phyloP scores from a whole-genome alignment of 2,888 invertebrate species.

The Coenonympha glycerion region DNA sequence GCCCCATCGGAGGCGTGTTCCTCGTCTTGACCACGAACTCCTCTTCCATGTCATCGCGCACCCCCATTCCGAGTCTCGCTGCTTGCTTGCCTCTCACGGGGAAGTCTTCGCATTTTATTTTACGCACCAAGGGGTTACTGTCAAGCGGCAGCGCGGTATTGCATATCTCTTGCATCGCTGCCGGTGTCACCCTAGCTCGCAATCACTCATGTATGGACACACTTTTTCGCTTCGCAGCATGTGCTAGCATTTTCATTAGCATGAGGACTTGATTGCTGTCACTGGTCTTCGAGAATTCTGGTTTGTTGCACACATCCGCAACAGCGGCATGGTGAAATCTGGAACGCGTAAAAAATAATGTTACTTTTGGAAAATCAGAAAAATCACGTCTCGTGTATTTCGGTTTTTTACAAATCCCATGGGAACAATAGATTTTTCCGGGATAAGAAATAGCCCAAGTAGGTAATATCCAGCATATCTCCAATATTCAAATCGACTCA shows the following conservation, averaged over 20 bases:
- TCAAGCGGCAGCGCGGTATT: constrained; percentile 74
- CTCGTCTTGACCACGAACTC: constrained; percentile 82
- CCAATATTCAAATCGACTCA: too few species aligned
- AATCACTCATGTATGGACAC: constrained; percentile 61
- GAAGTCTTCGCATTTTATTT: constrained; percentile 76
- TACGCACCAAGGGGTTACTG: constrained; percentile 70
- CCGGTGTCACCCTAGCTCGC: constrained; percentile 50
- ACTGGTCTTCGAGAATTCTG: neutral
- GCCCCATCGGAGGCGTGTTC: constrained; percentile 81
- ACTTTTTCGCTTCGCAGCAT: constrained; percentile 56
- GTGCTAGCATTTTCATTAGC: constrained; percentile 57
- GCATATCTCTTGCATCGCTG: constrained; percentile 77
- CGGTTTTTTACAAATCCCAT: neutral
- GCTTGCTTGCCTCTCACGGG: constrained; percentile 69
- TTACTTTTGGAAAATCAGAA: neutral
- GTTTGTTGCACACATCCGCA: constrained; percentile 32
- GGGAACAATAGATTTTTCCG: too few species aligned
- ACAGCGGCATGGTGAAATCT: constrained; percentile 20
- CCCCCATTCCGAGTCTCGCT: constrained; percentile 68
- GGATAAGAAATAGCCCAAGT: too few species aligned
- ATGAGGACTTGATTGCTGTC: constrained; percentile 14
- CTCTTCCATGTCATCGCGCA: constrained; percentile 78
- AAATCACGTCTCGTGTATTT: neutral
- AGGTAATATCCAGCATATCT: too few species aligned
- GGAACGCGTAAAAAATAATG: constrained; percentile 13